Conservation (phyloP, 2,797 vertebrate genomes). For the Lithobates sylvaticus region DNA sequence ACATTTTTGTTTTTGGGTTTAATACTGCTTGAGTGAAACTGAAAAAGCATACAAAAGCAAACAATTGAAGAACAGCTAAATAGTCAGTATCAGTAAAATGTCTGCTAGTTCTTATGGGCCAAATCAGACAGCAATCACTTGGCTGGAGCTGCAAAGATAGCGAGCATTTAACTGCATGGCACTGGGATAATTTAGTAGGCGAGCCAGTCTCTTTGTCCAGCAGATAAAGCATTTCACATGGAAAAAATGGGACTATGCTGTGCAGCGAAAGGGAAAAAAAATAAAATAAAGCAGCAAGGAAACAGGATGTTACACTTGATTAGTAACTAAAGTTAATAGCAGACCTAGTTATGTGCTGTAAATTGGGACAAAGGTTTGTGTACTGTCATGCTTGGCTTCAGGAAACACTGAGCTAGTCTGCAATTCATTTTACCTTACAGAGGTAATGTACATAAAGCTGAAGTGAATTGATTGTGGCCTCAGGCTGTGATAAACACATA, state of each 20-base stretch:
- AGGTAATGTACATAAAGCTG: constrained; percentile 20
- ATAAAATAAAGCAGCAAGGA: constrained; percentile 30
- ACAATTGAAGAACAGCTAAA: constrained; percentile 11
- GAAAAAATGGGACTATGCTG: constrained; percentile 15
- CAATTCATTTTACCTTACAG: constrained; percentile 31
- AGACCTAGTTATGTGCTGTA: constrained; percentile 15
- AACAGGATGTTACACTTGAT: constrained; percentile 48
- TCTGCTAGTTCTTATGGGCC: not conserved
- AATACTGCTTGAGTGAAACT: too few species aligned
- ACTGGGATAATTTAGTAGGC: constrained; percentile 35
- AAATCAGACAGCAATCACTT: constrained; percentile 18
- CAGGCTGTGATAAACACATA: constrained; percentile 55
- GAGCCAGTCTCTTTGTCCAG: constrained; percentile 39
- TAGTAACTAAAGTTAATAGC: constrained; percentile 39
- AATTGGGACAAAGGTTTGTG: constrained; percentile 47
- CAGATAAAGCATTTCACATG: constrained; percentile 46
- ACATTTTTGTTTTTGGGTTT: too few species aligned
- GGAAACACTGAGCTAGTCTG: not conserved
- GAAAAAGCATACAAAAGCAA: too few species aligned
- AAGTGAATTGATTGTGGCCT: constrained; percentile 28
- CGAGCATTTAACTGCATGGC: constrained; percentile 30
- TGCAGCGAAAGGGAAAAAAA: constrained; percentile 5
- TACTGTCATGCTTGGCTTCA: constrained; percentile 22
- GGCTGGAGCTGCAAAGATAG: constrained; percentile 20
- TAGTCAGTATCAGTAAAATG: not conserved